These are phyloP conservation scores for Oxytorus armatus DNA, from an alignment of 2,888 invertebrate genomes.

Conservation along the genomic window DNA sequence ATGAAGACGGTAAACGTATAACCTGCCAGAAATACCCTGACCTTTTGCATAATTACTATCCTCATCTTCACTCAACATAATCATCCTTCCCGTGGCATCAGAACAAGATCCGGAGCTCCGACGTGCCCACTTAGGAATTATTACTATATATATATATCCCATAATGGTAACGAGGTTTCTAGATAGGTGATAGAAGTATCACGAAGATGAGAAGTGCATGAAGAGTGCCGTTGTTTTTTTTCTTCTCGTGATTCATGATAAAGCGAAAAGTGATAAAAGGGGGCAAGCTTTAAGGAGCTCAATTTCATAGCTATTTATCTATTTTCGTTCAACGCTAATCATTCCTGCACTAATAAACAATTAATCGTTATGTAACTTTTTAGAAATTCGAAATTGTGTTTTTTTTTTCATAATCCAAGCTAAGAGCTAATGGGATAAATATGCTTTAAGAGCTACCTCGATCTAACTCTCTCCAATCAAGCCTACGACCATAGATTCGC, in stretches of 20 bases:
- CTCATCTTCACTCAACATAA: constrained; percentile 58
- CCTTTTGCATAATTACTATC: constrained; percentile 68
- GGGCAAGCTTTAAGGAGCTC: no score
- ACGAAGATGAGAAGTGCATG: constrained; percentile 1
- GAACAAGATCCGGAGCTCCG: constrained; percentile 31
- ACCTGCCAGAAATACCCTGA: constrained; percentile 54
- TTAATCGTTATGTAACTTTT: no score
- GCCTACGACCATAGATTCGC: not conserved
- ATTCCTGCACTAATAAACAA: no score
- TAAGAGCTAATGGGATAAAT: no score
- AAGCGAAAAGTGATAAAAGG: no score
- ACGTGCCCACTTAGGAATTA: constrained; percentile 38
- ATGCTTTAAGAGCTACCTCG: no score
- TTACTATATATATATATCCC: constrained; percentile 31
- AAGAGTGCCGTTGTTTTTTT: not conserved
- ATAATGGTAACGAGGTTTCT: constrained; percentile 60
- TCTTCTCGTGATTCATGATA: no score
- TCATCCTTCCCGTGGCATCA: constrained; percentile 63
- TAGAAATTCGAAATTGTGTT: no score
- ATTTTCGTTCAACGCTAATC: no score
- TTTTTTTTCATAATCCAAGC: no score
- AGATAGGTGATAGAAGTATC: not conserved
- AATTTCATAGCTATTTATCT: no score
- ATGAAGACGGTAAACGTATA: constrained; percentile 59
- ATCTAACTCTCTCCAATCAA: no score